Base-by-base conservation (phyloP, 1,140 invertebrate genomes). In the Himalopsyche phryganea region DNA sequence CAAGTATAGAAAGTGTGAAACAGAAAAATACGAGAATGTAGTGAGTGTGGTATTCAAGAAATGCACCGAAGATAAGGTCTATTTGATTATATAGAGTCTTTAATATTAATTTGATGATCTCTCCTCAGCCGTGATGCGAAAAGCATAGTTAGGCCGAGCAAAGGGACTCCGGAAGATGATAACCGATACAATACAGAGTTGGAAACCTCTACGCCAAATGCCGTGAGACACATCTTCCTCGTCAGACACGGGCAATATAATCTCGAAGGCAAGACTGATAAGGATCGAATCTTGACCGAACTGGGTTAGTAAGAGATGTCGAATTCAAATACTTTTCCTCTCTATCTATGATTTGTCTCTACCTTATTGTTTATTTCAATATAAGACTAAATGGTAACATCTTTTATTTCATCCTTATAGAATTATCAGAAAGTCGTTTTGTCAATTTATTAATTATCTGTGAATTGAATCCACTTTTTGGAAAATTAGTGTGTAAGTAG, bases 161-260 rank as follows among this genome's bases (percentile, higher is more conserved):
- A 78, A 57, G 60, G 68, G 61, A 75, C 70, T 53, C 75, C 81
- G 6, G 74, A 78, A 23, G 82, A 85, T 61, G 81, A 88, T 40
- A 87, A 89, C 66, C 71, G 79, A 46, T 81, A 77, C 35, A 86
- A 88, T 68, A 77, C 81, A 65, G 70, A 84, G 61, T 66, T 81
- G 41, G 83, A 85, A 64, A 80, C 80, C 10, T 69, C 77, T 3
- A 87, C 80, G 60, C 75, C 91, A 1, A 93, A 83, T 69, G 87
- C 87, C 2, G 80, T 83, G 0, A 77, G 96, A 32, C 90, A 98
- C 72, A 71, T 98, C 23, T 82, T 98, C 62, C 80, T 98, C 5
- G 90, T 99, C 60, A 81, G 96, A 32, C 96, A 99, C 78, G 96
- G 96, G 0, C 95, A 98, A 69, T 98, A 98, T 69, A 84, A 94